These are phyloP conservation scores for Gorilla gorilla DNA, from an alignment of 2,113 vertebrate genomes.

Conservation along the genomic window DNA sequence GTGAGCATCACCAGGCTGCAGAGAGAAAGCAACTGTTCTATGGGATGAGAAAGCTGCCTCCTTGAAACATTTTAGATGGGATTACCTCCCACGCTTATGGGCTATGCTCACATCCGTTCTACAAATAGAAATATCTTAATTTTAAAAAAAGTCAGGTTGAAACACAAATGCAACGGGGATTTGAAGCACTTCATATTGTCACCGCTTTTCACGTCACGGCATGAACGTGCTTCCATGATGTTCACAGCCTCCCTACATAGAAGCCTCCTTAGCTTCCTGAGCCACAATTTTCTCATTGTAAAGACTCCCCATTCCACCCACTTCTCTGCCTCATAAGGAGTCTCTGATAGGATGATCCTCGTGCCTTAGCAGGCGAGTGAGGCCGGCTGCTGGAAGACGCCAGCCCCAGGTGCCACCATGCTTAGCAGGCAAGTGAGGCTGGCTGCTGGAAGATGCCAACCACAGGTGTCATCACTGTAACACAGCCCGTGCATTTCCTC, in stretches of 20 bases:
- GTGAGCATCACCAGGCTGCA: not conserved
- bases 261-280: not conserved
- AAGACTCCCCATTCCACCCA: too few relatives aligned
- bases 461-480: not conserved
- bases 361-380: not conserved
- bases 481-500: not conserved
- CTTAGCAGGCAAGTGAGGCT: not conserved
- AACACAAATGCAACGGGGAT: not conserved
- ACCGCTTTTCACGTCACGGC: not conserved
- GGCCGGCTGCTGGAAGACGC: too few relatives aligned
- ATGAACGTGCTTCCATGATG: not conserved
- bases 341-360: not conserved
- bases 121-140: not conserved
- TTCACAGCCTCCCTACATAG: not conserved
- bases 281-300: too few relatives aligned
- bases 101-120: not conserved
- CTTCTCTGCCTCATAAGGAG: not conserved
- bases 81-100: not conserved
- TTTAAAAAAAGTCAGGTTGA: not conserved
- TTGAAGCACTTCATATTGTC: not conserved
- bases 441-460: too few relatives aligned
- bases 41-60: rapidly evolving
- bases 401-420: not conserved
- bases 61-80: not conserved
- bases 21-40: not conserved